Evolutionary conservation across 2,113 vertebrate species (phyloP).

Genomic region (Cygnus buccinator): DNA sequence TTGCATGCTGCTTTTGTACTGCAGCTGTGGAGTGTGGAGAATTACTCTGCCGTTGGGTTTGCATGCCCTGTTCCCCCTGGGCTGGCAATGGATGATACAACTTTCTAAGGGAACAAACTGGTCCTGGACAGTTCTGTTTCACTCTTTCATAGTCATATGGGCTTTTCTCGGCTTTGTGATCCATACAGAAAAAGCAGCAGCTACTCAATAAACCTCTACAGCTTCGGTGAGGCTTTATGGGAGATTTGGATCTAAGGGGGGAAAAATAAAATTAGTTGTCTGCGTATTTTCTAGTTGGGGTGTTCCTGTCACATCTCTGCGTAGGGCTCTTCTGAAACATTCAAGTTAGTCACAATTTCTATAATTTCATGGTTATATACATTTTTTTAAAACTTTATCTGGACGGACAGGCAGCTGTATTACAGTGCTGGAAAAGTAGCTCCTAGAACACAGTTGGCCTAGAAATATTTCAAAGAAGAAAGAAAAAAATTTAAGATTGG

Average conservation of each 20-base stretch:
- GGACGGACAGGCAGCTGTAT: neutral
- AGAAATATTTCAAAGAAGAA: neutral
- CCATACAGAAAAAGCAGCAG: neutral
- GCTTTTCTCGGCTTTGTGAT: neutral
- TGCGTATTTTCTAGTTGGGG: neutral
- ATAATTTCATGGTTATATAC: neutral
- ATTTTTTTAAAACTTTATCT: no score
- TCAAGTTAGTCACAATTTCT: neutral
- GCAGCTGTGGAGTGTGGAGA: neutral
- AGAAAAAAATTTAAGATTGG: neutral
- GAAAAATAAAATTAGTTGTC: no score
- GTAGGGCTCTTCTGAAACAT: neutral
- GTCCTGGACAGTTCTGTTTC: neutral
- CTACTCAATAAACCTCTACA: neutral
- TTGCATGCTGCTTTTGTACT: neutral
- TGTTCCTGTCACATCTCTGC: neutral
- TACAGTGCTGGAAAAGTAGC: neutral
- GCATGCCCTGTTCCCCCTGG: fast-evolving
- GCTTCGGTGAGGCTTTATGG: neutral
- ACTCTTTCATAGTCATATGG: neutral
- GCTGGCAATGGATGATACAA: neutral
- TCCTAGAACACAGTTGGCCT: neutral
- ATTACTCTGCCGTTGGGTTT: neutral
- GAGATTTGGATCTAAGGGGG: neutral
- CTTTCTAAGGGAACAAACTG: neutral